A percentile compares a stretch with the other conserved stretches of the same genome.
Conservation (phyloP, 2,888 invertebrate genomes). For the Cephalotes varians region DNA sequence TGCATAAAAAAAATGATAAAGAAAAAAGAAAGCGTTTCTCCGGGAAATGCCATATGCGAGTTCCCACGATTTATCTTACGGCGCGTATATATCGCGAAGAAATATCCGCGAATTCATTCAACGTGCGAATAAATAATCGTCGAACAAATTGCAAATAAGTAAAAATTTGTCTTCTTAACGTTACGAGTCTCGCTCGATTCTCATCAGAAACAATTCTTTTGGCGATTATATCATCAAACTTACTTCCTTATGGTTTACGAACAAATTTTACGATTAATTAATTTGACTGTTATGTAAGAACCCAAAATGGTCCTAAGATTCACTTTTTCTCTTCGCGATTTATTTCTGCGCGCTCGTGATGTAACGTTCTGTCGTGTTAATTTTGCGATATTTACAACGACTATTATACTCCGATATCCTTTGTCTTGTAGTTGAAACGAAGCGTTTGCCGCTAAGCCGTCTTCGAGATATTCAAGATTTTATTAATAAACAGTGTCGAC, state of each 20-base stretch:
- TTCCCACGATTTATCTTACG: slow-evolving; percentile 58
- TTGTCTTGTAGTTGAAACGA: slow-evolving; percentile 82
- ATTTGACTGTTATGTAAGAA: not conserved
- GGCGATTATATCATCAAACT: not conserved
- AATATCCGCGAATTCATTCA: slow-evolving; percentile 19
- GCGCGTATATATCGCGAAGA: slow-evolving; percentile 12
- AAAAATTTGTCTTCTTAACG: not conserved
- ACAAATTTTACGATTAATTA: not conserved
- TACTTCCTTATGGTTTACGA: not conserved
- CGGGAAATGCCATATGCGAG: slow-evolving; percentile 45
- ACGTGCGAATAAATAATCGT: slow-evolving; percentile 6
- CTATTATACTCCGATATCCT: slow-evolving; percentile 83
- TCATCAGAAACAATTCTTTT: not conserved
- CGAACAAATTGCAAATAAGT: not conserved
- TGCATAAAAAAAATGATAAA: not conserved
- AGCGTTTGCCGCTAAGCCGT: slow-evolving; percentile 43
- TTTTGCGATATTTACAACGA: slow-evolving; percentile 81
- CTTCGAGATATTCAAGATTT: slow-evolving; percentile 57
- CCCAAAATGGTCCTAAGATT: not conserved
- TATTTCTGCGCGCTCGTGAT: slow-evolving; percentile 28
- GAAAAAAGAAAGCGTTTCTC: slow-evolving; percentile 54
- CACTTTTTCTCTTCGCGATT: not conserved
- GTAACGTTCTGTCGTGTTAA: slow-evolving; percentile 72
- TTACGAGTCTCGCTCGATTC: not conserved
- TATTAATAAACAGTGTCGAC: slow-evolving; percentile 43